These are phyloP conservation scores for Shargacucullia verbasci DNA, from an alignment of 2,888 invertebrate genomes.

Conservation along the genomic window DNA sequence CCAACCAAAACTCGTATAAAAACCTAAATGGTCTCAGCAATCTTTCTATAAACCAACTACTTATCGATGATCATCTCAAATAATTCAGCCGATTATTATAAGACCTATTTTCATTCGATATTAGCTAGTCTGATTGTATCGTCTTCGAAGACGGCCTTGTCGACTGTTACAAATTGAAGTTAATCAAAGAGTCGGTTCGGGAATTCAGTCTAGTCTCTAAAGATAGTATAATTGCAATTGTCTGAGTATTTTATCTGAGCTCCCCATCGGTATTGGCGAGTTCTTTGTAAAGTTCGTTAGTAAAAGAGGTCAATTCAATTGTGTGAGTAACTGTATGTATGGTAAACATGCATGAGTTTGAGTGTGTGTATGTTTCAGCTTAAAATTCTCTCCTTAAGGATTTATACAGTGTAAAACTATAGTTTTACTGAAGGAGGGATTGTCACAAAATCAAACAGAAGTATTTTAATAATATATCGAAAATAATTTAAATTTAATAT, in stretches of 20 bases:
- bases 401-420: too few species aligned
- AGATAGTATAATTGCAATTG: conserved; percentile 54
- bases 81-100: too few species aligned
- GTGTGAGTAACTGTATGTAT: too few species aligned
- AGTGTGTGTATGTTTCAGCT: not conserved
- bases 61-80: too few species aligned
- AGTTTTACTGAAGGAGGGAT: too few species aligned
- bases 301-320: conserved; percentile 36
- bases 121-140: conserved; percentile 40
- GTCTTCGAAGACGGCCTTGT: conserved; percentile 34
- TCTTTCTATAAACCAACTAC: too few species aligned
- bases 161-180: conserved; percentile 50
- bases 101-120: conserved; percentile 31
- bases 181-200: conserved; percentile 52
- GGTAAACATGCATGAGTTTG: not conserved
- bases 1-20: too few species aligned
- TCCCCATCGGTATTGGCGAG: conserved; percentile 44
- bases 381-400: too few species aligned
- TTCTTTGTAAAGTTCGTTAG: conserved; percentile 46
- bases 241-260: conserved; percentile 49
- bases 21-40: too few species aligned
- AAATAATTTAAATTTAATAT: too few species aligned
- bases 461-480: too few species aligned
- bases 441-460: too few species aligned
- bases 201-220: conserved; percentile 36